Conservation (phyloP, 2,797 vertebrate species). For the Chiloscyllium punctatum region DNA sequence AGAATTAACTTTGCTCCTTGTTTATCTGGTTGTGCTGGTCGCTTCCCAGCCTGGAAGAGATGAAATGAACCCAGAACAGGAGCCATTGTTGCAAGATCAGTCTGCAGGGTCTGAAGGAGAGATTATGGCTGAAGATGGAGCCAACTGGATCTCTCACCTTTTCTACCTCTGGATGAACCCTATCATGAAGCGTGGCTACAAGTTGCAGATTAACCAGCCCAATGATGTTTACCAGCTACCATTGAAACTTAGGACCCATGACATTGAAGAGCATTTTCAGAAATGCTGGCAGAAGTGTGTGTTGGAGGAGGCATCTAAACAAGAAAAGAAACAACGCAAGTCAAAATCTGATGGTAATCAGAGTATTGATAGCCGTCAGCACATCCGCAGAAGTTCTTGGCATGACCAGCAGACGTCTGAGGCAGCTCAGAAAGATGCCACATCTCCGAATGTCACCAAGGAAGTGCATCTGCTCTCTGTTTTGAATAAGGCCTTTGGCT, state of each 20-base stretch:
- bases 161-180: conserved; percentile 87
- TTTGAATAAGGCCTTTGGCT: conserved; percentile 72
- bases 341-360: conserved; percentile 40
- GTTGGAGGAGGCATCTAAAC: not conserved
- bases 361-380: conserved; percentile 42
- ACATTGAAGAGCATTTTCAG: conserved; percentile 61
- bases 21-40: conserved; percentile 66
- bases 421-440: not conserved
- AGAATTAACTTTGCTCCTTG: conserved; percentile 58
- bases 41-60: conserved; percentile 54
- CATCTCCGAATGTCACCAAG: too few relatives aligned
- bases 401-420: conserved; percentile 38
- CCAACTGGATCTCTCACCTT: conserved; percentile 75
- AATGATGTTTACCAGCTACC: conserved; percentile 74
- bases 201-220: conserved; percentile 62
- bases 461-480: conserved; percentile 59
- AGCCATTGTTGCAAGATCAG: conserved; percentile 55
- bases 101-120: conserved; percentile 48
- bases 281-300: conserved; percentile 63
- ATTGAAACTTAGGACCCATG: conserved; percentile 59
- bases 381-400: conserved; percentile 48
- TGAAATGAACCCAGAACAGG: conserved; percentile 50
- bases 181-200: conserved; percentile 68
- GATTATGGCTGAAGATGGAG: conserved; percentile 77
- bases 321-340: conserved; percentile 33